phyloP scores from a whole-genome alignment of 2,888 invertebrate genomes.

The Orthosia cruda region DNA sequence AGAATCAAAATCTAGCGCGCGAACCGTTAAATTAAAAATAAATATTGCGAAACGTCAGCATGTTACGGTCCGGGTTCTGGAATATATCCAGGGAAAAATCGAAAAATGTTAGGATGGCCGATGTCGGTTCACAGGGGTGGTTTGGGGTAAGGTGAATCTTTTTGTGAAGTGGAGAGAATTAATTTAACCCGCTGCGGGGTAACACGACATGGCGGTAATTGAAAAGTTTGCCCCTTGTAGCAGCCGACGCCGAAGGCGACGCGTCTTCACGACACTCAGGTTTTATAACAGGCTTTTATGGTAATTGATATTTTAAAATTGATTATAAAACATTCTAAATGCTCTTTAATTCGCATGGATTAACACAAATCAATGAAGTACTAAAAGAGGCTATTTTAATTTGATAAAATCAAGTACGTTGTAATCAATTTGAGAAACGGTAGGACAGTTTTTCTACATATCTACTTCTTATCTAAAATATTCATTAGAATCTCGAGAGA shows the following conservation, averaged over 20 bases:
- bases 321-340: conserved; percentile 1
- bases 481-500: not conserved
- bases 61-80: conserved; percentile 85
- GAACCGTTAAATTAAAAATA: conserved; percentile 91
- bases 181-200: conserved; percentile 92
- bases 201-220: conserved; percentile 91
- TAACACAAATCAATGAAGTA: too few relatives aligned
- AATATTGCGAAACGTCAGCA: conserved; percentile 91
- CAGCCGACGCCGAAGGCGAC: conserved; percentile 80
- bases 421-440: not conserved
- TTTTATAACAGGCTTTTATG: conserved; percentile 74
- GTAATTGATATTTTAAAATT: conserved; percentile 68
- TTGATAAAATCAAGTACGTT: not conserved
- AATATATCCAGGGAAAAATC: conserved; percentile 84
- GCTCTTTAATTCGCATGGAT: not conserved
- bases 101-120: conserved; percentile 82
- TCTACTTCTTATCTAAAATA: not conserved
- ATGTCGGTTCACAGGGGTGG: conserved; percentile 84
- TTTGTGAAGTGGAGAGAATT: conserved; percentile 92
- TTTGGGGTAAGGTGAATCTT: conserved; percentile 90
- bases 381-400: not conserved
- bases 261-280: conserved; percentile 80
- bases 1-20: conserved; percentile 88
- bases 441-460: not conserved
- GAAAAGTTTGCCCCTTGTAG: conserved; percentile 92